phyloP scores from a whole-genome alignment of 2,113 vertebrate genomes.

The Tretioscincus oriximinensis region DNA sequence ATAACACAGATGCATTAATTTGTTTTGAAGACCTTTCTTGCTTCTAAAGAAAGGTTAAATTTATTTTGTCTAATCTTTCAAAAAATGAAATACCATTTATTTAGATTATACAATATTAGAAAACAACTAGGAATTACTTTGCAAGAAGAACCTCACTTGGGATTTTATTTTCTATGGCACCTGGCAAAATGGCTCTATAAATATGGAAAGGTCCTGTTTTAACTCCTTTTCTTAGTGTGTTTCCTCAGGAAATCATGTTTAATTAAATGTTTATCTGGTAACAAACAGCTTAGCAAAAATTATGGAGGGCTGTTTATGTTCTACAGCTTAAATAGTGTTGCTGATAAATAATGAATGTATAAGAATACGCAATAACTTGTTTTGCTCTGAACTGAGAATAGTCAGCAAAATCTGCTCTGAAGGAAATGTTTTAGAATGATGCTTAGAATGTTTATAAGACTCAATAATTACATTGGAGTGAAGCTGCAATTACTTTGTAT shows the following conservation, averaged over 20 bases:
- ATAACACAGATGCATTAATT: slow-evolving; percentile 65
- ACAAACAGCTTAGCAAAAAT: slow-evolving; percentile 23
- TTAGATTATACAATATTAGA: neutral
- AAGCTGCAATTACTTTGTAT: neutral
- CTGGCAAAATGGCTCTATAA: neutral
- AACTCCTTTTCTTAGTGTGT: neutral
- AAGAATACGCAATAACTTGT: neutral
- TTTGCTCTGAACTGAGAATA: no score
- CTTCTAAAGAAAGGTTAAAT: slow-evolving; percentile 52
- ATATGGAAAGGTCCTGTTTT: rapidly evolving
- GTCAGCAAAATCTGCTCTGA: neutral
- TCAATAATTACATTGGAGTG: neutral
- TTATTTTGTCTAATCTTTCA: slow-evolving; percentile 1
- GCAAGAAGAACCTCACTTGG: rapidly evolving
- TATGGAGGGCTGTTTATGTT: neutral
- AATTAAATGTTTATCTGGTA: neutral
- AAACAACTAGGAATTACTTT: neutral
- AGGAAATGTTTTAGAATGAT: neutral
- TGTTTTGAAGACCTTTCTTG: slow-evolving; percentile 57
- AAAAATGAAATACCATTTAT: slow-evolving; percentile 1
- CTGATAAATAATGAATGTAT: neutral
- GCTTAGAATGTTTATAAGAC: neutral
- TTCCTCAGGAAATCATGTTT: rapidly evolving
- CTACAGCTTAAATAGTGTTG: slow-evolving; percentile 5
- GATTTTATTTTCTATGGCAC: neutral